phyloP scores from a whole-genome alignment of 2,888 invertebrate genomes.

The Luperina nickerlii region DNA sequence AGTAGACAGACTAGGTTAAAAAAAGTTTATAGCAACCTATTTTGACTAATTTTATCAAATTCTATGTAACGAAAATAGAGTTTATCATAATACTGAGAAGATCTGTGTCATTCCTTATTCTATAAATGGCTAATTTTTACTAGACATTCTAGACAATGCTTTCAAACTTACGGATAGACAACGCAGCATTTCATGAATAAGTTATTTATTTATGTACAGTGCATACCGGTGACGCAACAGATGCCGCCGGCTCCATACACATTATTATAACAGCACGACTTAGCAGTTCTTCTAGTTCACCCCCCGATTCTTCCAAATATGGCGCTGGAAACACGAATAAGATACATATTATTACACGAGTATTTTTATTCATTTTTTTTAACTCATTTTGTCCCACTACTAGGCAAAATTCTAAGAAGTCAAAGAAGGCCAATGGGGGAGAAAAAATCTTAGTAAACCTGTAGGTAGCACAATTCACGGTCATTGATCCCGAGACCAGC shows the following conservation, averaged over 20 bases:
- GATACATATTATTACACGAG: background rate
- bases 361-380: too few species aligned
- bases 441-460: background rate
- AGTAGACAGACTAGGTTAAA: too few species aligned
- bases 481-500: background rate
- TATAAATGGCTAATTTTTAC: background rate
- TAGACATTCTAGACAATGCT: background rate
- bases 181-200: background rate
- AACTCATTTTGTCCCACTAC: too few species aligned
- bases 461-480: background rate
- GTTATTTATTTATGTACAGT: background rate
- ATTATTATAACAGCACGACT: constrained; percentile 78
- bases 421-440: too few species aligned
- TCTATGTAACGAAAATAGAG: background rate
- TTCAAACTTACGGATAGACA: background rate
- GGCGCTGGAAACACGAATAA: constrained; percentile 69
- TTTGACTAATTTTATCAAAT: background rate
- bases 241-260: constrained; percentile 81
- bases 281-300: constrained; percentile 78
- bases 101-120: background rate
- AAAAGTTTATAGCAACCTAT: background rate
- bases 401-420: too few species aligned
- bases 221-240: constrained; percentile 76
- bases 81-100: background rate
- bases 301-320: constrained; percentile 65